Conservation (phyloP, 2,113 vertebrate genomes). For the Sphyrna mokarran region DNA sequence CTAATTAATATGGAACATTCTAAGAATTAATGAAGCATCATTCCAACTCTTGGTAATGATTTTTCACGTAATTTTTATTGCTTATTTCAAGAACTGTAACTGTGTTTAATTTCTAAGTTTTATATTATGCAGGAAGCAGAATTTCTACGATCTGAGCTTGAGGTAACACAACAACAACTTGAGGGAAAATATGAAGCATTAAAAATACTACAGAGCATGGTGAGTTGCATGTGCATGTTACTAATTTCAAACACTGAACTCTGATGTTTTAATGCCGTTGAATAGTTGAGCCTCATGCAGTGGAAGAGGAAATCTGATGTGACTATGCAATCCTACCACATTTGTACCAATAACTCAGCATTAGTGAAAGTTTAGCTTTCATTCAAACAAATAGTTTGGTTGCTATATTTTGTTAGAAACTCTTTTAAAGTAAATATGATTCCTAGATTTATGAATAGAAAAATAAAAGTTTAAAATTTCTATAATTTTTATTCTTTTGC, state of each 20-base stretch:
- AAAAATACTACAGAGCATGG: slow-evolving; percentile 83
- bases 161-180: slow-evolving; percentile 74
- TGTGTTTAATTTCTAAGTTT: slow-evolving; percentile 23
- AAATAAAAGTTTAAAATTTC: neutral
- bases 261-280: neutral
- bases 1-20: neutral
- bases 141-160: slow-evolving; percentile 72
- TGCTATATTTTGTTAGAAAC: neutral
- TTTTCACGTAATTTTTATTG: neutral
- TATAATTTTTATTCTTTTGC: neutral
- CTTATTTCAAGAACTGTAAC: neutral
- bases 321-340: neutral
- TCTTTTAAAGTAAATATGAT: neutral
- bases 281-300: neutral
- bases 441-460: neutral
- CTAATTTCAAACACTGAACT: neutral
- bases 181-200: slow-evolving; percentile 89
- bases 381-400: neutral
- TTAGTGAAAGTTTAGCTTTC: neutral
- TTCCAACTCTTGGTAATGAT: neutral
- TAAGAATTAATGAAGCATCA: neutral
- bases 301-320: neutral
- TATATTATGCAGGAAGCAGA: slow-evolving; percentile 63
- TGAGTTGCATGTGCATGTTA: slow-evolving; percentile 46
- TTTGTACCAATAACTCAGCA: neutral